Conservation (phyloP, 2,797 vertebrate species). For the Taeniopygia guttata region DNA sequence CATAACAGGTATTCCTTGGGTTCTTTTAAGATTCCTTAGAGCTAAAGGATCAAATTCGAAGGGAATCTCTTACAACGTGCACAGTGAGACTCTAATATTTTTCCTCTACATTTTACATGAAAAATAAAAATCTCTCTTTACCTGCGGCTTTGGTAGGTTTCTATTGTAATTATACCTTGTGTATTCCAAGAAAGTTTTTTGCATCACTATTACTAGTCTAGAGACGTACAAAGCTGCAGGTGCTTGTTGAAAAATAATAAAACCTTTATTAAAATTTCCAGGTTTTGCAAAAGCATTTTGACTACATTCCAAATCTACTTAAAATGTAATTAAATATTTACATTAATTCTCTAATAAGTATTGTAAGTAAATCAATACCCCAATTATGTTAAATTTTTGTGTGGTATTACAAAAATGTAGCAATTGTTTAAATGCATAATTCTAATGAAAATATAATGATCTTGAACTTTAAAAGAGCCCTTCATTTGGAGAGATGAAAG, state of each 20-base stretch:
- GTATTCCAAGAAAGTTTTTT: background rate
- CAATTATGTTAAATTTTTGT: conserved; percentile 20
- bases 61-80: background rate
- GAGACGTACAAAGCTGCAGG: background rate
- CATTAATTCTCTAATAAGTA: conserved; percentile 27
- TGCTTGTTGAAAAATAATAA: conserved; percentile 30
- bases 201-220: background rate
- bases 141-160: background rate
- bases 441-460: conserved; percentile 55
- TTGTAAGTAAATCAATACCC: conserved; percentile 29
- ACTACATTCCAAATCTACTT: conserved; percentile 16
- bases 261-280: conserved; percentile 20
- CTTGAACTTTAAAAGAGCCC: conserved; percentile 54
- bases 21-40: background rate
- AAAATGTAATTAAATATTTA: conserved; percentile 48
- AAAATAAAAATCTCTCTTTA: conserved; percentile 7
- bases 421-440: conserved; percentile 20
- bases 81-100: background rate
- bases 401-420: background rate
- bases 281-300: conserved; percentile 16
- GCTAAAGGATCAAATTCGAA: background rate
- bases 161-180: background rate
- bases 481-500: conserved; percentile 48
- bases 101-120: background rate
- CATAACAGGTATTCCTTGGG: background rate